Percentiles rank a stretch among this genome's conserved stretches.
Conservation (phyloP, 2,113 vertebrate genomes). For the Halcyon senegalensis region DNA sequence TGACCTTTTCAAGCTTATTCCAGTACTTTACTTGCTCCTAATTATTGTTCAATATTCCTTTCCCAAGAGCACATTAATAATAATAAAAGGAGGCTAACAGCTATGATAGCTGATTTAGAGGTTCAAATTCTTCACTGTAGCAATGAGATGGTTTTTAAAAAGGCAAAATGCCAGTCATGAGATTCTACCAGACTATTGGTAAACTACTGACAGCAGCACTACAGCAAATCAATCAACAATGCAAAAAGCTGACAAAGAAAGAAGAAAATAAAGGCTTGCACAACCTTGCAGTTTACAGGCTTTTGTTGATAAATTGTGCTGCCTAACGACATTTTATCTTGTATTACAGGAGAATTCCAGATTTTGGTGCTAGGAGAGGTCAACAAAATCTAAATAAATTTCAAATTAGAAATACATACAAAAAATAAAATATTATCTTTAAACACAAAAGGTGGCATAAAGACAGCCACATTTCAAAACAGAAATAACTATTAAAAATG, state of each 20-base stretch:
- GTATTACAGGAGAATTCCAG: slow-evolving; percentile 58
- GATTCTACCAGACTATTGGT: slow-evolving; percentile 74
- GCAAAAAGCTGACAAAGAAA: slow-evolving; percentile 81
- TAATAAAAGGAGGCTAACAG: slow-evolving; percentile 67
- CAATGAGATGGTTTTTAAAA: slow-evolving; percentile 79
- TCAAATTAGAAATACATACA: neutral
- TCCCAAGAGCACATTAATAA: slow-evolving; percentile 75
- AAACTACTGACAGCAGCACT: slow-evolving; percentile 83
- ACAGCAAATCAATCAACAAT: slow-evolving; percentile 76
- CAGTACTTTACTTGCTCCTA: slow-evolving; percentile 73
- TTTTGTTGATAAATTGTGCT: slow-evolving; percentile 75
- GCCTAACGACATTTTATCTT: slow-evolving; percentile 66
- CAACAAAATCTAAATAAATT: neutral
- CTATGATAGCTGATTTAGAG: slow-evolving; percentile 68
- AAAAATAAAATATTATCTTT: neutral
- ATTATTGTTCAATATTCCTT: slow-evolving; percentile 77
- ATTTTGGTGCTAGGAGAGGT: slow-evolving; percentile 19
- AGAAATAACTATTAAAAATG: neutral
- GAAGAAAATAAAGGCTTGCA: slow-evolving; percentile 70
- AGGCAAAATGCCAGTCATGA: slow-evolving; percentile 80
- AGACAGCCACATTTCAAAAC: neutral
- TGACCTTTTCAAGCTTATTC: slow-evolving; percentile 81
- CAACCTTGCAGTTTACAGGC: slow-evolving; percentile 70
- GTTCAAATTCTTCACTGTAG: slow-evolving; percentile 65
- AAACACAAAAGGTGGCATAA: neutral